Evolutionary conservation across 1,140 invertebrate species (phyloP), one percentile per base, ranked within the genome.

Genomic region (Pectinophora gossypiella): DNA sequence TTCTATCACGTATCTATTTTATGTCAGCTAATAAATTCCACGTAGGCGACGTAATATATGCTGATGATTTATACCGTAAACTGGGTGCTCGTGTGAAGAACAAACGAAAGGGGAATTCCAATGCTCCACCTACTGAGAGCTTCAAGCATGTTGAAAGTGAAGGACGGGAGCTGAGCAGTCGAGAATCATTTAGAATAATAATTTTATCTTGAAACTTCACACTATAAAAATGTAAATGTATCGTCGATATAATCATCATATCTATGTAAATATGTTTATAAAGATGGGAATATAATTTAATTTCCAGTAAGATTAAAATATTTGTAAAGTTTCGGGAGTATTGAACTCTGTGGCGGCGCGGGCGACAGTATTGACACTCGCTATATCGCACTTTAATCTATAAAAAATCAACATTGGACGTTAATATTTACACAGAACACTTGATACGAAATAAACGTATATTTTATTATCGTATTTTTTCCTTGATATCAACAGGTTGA

Each of bases 361-460:
- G 6, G 22, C 22, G 45, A 54, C 35, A 40, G 42, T 72, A 54
- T 75, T 76, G 62, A 65, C 63, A 36, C 38, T 43, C 32, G 62
- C 48, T 62, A 64, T 75, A 75, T 71, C 68, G 55, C 49, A n/a
- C n/a, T 12, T 16, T 40, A 40, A 84, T 78, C 80, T 71, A 64
- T 72, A 71, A 75, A 79, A 83, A 84, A 84, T 74, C 69, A 81
- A 81, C 69, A 84, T 57, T 22, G 49, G 48, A 46, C 23, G 51
- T 54, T 64, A 35, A 61, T 73, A 68, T 80, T 79, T 76, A 56
- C 68, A 54, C 59, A 57, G 48, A 54, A 54, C 77, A 84, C 80
- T 84, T 81, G 77, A 84, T 81, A 84, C 66, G 66, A 56, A 70
- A 72, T 69, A 69, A 68, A 68, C 64, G 72, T 72, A 72, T 68